These are phyloP conservation scores for Drosophila grimshawi DNA, from an alignment of 1,140 invertebrate genomes.

Conservation along the genomic window DNA sequence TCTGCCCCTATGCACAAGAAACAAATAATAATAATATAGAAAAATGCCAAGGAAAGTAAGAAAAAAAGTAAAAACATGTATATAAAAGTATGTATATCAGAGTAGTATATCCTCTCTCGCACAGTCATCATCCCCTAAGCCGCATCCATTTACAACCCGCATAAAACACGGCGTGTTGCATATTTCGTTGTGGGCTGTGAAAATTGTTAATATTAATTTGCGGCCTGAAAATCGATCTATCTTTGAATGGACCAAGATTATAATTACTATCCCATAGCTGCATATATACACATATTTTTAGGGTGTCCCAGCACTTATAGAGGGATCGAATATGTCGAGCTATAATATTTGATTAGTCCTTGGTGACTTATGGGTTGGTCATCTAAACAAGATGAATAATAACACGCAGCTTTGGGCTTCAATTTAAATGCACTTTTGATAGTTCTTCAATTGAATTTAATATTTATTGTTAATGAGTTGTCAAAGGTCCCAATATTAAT, in stretches of 20 bases:
- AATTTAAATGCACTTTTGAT: background rate
- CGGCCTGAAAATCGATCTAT: constrained; percentile 21
- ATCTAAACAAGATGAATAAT: background rate
- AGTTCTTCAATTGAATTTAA: background rate
- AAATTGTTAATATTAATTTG: constrained; percentile 15
- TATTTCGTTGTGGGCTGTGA: background rate
- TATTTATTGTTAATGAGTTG: no score
- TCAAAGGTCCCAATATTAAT: no score
- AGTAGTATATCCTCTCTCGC: background rate
- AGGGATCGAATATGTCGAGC: no score
- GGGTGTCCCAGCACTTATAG: background rate
- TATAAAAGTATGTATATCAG: background rate
- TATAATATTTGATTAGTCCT: background rate
- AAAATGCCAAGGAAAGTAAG: background rate
- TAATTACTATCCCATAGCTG: constrained; percentile 4
- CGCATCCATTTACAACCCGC: constrained; percentile 19
- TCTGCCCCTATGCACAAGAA: constrained; percentile 32
- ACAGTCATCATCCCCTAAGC: constrained; percentile 21
- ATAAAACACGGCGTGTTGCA: constrained; percentile 16
- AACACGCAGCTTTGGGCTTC: background rate
- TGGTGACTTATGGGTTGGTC: background rate
- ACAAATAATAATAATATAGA: background rate
- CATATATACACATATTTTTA: background rate
- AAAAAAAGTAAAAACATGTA: constrained; percentile 1
- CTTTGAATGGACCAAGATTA: constrained; percentile 40